phyloP scores from a whole-genome alignment of 2,113 vertebrate species.

The Tragulus kanchil region DNA sequence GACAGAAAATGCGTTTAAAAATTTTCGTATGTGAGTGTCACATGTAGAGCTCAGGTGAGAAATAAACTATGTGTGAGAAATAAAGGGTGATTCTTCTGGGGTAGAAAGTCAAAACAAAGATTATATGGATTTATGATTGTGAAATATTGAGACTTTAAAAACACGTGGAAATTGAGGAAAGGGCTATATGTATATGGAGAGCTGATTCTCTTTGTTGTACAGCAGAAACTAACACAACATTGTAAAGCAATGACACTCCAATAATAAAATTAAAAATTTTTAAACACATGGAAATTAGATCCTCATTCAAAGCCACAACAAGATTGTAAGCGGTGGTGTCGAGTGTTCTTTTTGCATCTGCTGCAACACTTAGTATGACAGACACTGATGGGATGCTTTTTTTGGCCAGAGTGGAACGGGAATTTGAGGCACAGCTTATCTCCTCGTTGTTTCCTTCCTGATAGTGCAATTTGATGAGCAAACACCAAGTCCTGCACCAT shows the following conservation, averaged over 20 bases:
- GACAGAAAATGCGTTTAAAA: constrained; percentile 35
- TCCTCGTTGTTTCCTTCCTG: not conserved
- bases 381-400: too few species aligned
- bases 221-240: not conserved
- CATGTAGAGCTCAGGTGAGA: constrained; percentile 9
- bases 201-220: not conserved
- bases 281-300: not conserved
- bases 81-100: not conserved
- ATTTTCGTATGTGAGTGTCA: not conserved
- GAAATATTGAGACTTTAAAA: constrained; percentile 35
- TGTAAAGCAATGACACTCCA: not conserved
- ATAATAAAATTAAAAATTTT: not conserved
- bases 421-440: not conserved
- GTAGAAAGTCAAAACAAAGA: constrained; percentile 25
- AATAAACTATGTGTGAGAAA: not conserved
- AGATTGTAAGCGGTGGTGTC: constrained; percentile 18
- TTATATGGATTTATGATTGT: constrained; percentile 30
- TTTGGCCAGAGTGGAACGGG: fast-evolving
- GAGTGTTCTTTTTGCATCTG: constrained; percentile 25
- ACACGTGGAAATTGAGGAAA: not conserved
- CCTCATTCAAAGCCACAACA: not conserved
- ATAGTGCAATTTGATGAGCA: constrained; percentile 97
- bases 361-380: not conserved
- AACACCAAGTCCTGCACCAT: constrained; percentile 96
- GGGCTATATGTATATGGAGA: not conserved